A percentile compares a stretch with the other conserved stretches of the same genome.
These are phyloP conservation scores for Notodonta dromedarius DNA, from an alignment of 2,888 invertebrate genomes.

Conservation along the genomic window DNA sequence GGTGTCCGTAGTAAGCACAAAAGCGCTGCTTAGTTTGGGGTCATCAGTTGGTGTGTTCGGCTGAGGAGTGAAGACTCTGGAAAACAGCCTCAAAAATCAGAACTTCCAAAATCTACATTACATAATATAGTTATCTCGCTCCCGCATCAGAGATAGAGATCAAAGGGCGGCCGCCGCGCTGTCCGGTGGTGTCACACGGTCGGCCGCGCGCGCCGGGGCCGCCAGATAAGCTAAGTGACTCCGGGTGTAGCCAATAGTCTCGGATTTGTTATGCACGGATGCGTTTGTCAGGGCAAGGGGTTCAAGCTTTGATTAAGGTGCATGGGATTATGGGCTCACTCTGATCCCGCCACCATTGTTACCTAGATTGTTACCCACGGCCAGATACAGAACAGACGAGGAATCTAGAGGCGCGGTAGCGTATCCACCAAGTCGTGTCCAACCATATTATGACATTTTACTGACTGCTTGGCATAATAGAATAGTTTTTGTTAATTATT, in stretches of 20 bases:
- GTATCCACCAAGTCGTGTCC: no score
- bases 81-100: background rate
- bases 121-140: constrained; percentile 16
- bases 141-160: constrained; percentile 22
- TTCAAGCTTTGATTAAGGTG: background rate
- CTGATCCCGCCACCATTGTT: no score
- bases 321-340: background rate
- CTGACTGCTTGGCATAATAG: no score
- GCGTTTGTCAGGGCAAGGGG: background rate
- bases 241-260: constrained; percentile 5
- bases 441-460: no score
- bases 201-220: constrained; percentile 10
- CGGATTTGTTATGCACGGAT: constrained; percentile 1
- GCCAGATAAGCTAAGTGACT: constrained; percentile 12
- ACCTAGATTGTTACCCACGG: no score
- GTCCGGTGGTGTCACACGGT: constrained; percentile 35
- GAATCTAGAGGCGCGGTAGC: no score
- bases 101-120: background rate
- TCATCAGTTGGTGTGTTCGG: no score
- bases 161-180: constrained; percentile 33
- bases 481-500: no score
- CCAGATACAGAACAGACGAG: no score
- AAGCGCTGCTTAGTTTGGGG: no score
- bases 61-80: background rate
- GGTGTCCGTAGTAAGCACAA: no score